Percentiles rank a stretch among this genome's conserved stretches.
Evolutionary conservation across 2,113 vertebrate genomes (phyloP).

Genomic region (Lepus europaeus): DNA sequence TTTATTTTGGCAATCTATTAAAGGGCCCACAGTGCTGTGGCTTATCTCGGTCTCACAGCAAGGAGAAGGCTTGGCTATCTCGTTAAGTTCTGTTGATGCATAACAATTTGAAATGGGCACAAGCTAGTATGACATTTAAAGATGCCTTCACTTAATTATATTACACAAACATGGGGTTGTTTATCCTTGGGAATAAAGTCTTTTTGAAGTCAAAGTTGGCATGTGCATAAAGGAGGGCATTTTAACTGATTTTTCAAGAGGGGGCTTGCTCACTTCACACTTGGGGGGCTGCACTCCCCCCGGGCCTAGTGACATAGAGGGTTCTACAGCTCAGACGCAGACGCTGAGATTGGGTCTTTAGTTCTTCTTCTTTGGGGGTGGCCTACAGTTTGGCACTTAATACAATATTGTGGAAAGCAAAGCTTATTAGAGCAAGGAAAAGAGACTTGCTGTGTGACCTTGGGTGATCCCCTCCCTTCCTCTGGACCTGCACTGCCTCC

Average conservation of each 20-base stretch:
- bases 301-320: constrained; percentile 87
- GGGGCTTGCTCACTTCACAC: constrained; percentile 87
- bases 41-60: constrained; percentile 99
- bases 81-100: constrained; percentile 99
- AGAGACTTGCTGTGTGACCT: constrained; percentile 76
- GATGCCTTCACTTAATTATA: constrained; percentile 99
- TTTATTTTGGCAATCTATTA: constrained; percentile 99
- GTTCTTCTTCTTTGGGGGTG: constrained; percentile 74
- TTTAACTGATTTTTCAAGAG: constrained; percentile 91
- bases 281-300: constrained; percentile 87
- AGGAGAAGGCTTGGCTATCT: constrained; percentile 99
- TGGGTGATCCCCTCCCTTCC: constrained; percentile 62
- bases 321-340: constrained; percentile 86
- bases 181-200: constrained; percentile 99
- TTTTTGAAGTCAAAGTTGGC: constrained; percentile 99
- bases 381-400: constrained; percentile 74
- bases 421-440: constrained; percentile 77
- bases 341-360: constrained; percentile 83
- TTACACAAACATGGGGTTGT: constrained; percentile 99
- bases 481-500: neutral
- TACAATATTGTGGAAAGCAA: constrained; percentile 70
- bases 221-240: constrained; percentile 94
- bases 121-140: constrained; percentile 99
- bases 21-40: constrained; percentile 99
- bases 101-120: constrained; percentile 99